Evolutionary conservation across 2,888 invertebrate species (phyloP), one percentile per base, ranked within the genome.

Genomic region (Scotopteryx bipunctaria): DNA sequence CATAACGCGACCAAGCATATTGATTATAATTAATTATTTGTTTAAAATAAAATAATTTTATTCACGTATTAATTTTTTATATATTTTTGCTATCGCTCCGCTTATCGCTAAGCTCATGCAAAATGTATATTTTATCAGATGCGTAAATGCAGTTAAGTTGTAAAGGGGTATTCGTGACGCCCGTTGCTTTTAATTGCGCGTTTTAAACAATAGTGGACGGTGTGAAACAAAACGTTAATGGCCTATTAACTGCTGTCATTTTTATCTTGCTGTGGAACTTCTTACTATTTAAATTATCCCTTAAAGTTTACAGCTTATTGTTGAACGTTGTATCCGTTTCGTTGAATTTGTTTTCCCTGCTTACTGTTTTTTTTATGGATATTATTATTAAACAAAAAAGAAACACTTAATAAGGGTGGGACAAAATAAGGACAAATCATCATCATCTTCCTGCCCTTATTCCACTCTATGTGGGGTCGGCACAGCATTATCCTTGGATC

Each of bases 191-290:
- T 54, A 54, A 54, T 54, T 54, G 53, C 11, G 35, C 27, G 21
- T 47, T 52, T 43, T 36, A 54, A 44, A 54, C 53, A 54, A 54
- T 44, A 44, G 47, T 33, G 40, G 21, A 17, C 35, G 23, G 53
- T 44, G 53, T 48, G 53, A 54, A 54, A 54, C 53, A 44, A 54
- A 54, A 54, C 53, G 40, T 31, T 54, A 54, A 54, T 54, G 48
- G 53, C 23, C 44, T 48, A 54, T 54, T 54, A 54, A 55, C 37
- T 31, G 16, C 21, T 38, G 45, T 50, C 42, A 50, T 50, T 55
- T 48, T 55, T 50, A 55, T 55, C 46, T 50, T 55, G 13, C 33
- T 40, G 41, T 50, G 37, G 44, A 41, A 41, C 37, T 32, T 42
- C 37, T 50, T 31, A 36, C 33, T 37, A 49, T 42, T 41, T 55